These are phyloP conservation scores for Agriopis marginaria DNA, from an alignment of 2,888 invertebrate genomes.

Conservation along the genomic window DNA sequence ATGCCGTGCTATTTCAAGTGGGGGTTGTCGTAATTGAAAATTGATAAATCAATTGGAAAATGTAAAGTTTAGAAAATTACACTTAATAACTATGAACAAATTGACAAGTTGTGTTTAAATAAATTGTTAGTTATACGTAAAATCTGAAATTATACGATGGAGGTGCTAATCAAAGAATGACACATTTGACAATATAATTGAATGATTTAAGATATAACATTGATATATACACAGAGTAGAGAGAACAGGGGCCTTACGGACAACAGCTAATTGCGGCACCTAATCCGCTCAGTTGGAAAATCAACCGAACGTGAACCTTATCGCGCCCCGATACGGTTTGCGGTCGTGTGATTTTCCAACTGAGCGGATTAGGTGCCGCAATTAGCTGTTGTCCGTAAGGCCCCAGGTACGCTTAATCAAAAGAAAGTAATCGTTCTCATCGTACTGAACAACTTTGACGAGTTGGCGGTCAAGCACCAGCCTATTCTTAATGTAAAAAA, in stretches of 20 bases:
- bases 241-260: too few species aligned
- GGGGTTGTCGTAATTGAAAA: conserved; percentile 55
- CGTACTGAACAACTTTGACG: too few species aligned
- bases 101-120: conserved; percentile 37
- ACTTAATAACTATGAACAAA: conserved; percentile 25
- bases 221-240: neutral
- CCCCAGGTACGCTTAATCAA: neutral
- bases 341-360: too few species aligned
- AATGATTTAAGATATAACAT: neutral
- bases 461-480: too few species aligned
- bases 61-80: conserved; percentile 28
- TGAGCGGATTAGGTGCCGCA: too few species aligned
- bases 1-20: conserved; percentile 53
- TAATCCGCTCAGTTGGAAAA: too few species aligned
- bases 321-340: too few species aligned
- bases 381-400: too few species aligned
- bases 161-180: conserved; percentile 19
- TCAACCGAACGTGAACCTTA: too few species aligned
- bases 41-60: conserved; percentile 47
- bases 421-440: neutral
- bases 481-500: too few species aligned
- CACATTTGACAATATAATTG: conserved; percentile 33
- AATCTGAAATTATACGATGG: conserved; percentile 23
- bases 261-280: too few species aligned
- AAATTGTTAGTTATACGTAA: conserved; percentile 43